phyloP scores from a whole-genome alignment of 2,797 vertebrate genomes.

The Antennarius maculatus region DNA sequence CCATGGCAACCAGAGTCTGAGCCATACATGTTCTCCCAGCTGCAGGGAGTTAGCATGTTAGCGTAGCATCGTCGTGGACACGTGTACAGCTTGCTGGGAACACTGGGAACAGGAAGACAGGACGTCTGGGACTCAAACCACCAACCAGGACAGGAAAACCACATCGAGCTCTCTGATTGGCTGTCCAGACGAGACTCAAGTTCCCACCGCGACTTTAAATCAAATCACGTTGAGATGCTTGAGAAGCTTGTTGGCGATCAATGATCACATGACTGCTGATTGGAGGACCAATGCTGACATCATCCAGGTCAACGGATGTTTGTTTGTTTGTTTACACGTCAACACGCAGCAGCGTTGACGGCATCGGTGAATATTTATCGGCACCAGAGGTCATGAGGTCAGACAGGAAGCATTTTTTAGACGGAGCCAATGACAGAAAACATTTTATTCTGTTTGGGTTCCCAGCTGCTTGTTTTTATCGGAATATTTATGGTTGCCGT shows the following conservation, averaged over 20 bases:
- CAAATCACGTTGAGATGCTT: too few relatives aligned
- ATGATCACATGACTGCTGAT: too few relatives aligned
- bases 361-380: too few relatives aligned
- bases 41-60: constrained; percentile 38
- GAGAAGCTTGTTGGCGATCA: too few relatives aligned
- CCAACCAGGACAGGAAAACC: constrained; percentile 25
- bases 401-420: too few relatives aligned
- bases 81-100: constrained; percentile 21
- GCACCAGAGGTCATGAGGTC: too few relatives aligned
- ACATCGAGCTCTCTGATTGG: constrained; percentile 11
- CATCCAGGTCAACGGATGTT: too few relatives aligned
- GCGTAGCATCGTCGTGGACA: constrained; percentile 15
- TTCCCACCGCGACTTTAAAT: neutral
- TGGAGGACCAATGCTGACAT: too few relatives aligned
- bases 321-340: too few relatives aligned
- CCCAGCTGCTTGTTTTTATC: too few relatives aligned
- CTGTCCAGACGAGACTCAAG: neutral
- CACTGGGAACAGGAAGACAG: constrained; percentile 27
- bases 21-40: constrained; percentile 32
- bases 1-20: constrained; percentile 37
- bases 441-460: neutral
- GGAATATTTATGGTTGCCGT: constrained; percentile 1
- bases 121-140: constrained; percentile 39
- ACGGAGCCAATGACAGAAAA: too few relatives aligned
- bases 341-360: too few relatives aligned